Evolutionary conservation across 2,888 invertebrate genomes (phyloP).

Genomic region (Mythimna impura): DNA sequence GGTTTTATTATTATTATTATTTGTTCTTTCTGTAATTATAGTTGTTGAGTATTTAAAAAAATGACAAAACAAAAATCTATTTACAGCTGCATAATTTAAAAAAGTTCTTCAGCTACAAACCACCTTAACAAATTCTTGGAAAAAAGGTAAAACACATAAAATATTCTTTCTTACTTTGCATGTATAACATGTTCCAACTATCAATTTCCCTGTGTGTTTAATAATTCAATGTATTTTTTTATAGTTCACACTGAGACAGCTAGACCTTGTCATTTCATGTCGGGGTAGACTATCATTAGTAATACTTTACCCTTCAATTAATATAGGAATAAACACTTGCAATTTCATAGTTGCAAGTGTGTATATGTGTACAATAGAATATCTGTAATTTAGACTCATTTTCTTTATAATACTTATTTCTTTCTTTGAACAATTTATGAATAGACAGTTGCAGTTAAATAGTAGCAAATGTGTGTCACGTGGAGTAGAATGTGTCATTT

Average conservation of each 20-base stretch:
- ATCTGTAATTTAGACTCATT: neutral
- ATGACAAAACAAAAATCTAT: neutral
- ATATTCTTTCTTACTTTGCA: conserved; percentile 32
- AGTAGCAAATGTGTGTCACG: too few relatives aligned
- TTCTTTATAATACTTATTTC: too few relatives aligned
- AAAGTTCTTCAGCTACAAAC: neutral
- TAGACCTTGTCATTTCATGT: conserved; percentile 4
- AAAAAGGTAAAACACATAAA: conserved; percentile 17
- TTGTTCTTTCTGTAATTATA: too few relatives aligned
- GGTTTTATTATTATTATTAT: too few relatives aligned
- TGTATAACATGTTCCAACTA: conserved; percentile 28
- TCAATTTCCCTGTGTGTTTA: conserved; percentile 31
- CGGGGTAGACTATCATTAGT: conserved; percentile 32
- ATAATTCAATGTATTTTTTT: conserved; percentile 44
- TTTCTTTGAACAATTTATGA: too few relatives aligned
- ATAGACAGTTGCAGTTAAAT: too few relatives aligned
- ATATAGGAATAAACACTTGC: conserved; percentile 1
- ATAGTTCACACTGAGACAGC: neutral
- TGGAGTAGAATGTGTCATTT: too few relatives aligned
- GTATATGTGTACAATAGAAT: neutral
- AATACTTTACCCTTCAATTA: neutral
- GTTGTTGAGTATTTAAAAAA: too few relatives aligned
- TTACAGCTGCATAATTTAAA: neutral
- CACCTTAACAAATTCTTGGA: conserved; percentile 21
- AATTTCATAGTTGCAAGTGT: conserved; percentile 19